These are phyloP conservation scores for Phymastichus coffea DNA, from an alignment of 1,140 invertebrate species.

Conservation along the genomic window DNA sequence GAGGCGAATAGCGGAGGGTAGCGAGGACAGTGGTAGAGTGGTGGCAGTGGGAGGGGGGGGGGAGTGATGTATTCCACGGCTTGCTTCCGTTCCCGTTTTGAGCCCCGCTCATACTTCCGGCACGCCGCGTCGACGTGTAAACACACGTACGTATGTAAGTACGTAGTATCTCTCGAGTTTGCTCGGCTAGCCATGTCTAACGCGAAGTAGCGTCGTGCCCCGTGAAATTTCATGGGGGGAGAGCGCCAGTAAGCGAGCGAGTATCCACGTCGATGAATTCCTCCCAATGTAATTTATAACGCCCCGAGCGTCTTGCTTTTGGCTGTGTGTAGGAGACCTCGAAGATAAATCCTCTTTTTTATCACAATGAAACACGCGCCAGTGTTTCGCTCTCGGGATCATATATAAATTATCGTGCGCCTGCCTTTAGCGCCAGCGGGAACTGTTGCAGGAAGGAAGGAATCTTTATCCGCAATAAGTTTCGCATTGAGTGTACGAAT, in stretches of 20 bases:
- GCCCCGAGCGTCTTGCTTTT: neutral
- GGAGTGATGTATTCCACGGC: conserved; percentile 33
- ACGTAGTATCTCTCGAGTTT: neutral
- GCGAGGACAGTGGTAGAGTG: neutral
- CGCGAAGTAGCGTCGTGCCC: no score
- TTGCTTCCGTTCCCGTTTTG: conserved; percentile 7
- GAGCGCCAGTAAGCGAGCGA: no score
- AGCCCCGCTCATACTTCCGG: conserved; percentile 1
- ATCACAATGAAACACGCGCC: conserved; percentile 26
- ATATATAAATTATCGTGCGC: conserved; percentile 23
- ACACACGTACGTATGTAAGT: neutral
- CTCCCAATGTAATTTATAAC: conserved; percentile 21
- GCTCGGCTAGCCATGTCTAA: no score
- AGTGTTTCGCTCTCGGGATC: neutral
- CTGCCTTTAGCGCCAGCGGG: no score
- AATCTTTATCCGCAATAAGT: conserved; percentile 28
- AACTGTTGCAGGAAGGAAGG: no score
- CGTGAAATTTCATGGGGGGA: conserved; percentile 23
- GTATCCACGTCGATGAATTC: conserved; percentile 22
- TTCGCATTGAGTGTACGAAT: conserved; percentile 19
- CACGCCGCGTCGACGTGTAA: no score
- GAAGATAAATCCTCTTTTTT: conserved; percentile 22
- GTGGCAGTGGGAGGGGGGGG: conserved; percentile 9
- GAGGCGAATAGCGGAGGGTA: conserved; percentile 33
- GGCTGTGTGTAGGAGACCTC: conserved; percentile 16